A percentile compares a stretch with the other conserved stretches of the same genome.
These are phyloP conservation scores for Actinostola sp. DNA, from an alignment of 92 coral and sea anemone genomes.

Conservation along the genomic window DNA sequence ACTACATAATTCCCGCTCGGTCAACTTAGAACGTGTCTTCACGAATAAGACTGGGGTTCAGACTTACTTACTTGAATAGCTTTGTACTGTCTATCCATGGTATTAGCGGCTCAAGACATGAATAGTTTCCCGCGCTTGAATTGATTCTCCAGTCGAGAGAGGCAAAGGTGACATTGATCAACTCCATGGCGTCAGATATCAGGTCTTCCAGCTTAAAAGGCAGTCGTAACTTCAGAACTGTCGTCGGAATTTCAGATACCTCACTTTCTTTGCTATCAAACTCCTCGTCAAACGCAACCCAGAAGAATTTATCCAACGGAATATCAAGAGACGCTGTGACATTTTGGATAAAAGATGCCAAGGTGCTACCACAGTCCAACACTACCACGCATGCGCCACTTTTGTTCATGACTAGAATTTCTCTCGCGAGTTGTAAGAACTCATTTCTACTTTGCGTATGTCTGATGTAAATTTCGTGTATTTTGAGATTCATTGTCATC, in stretches of 20 bases:
- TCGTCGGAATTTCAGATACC: not conserved
- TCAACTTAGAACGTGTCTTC: no score
- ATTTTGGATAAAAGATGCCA: constrained; percentile 29
- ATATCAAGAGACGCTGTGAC: constrained; percentile 47
- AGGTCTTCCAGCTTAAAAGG: constrained; percentile 11
- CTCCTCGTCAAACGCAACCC: constrained; percentile 40
- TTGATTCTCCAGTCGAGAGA: not conserved
- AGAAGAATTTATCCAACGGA: constrained; percentile 38
- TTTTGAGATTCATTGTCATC: constrained; percentile 5
- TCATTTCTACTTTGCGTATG: constrained; percentile 8
- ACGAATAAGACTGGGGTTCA: no score
- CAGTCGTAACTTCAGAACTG: constrained; percentile 21
- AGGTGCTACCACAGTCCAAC: constrained; percentile 36
- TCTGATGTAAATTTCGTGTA: constrained; percentile 30
- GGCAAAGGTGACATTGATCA: constrained; percentile 7
- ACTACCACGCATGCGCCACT: constrained; percentile 62
- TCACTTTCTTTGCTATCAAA: not conserved
- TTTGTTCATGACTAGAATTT: constrained; percentile 46
- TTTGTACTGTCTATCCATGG: constrained; percentile 31
- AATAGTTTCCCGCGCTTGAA: not conserved
- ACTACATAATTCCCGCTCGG: no score
- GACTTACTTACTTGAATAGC: constrained; percentile 25
- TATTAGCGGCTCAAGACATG: constrained; percentile 12
- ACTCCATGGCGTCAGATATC: constrained; percentile 14
- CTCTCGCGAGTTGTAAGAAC: constrained; percentile 45